Evolutionary conservation across 1,140 invertebrate genomes (phyloP), one percentile per base, ranked within the genome.

Genomic region (Chymomyza costata): DNA sequence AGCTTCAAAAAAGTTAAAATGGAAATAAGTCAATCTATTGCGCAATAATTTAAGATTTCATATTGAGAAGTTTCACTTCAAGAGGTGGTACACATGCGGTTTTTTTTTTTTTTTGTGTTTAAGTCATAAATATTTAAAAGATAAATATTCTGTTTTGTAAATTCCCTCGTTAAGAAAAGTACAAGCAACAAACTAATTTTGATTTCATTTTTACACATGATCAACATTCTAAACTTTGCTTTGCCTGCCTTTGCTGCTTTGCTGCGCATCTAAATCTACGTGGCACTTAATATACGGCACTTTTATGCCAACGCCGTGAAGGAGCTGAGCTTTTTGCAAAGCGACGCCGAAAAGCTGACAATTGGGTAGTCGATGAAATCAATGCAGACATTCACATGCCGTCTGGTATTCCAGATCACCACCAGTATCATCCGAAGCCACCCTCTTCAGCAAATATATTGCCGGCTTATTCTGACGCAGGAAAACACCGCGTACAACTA

Each of bases 251-350:
- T 21, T 31, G 44, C 32, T 50, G 52, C 52, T 44, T 46, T 41
- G 37, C 38, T 48, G 39, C 41, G 25, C 43, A 17, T 18, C n/a
- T 6, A 45, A 45, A 16, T 14, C 38, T 11, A 34, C 28, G 17
- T 28, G 1, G 13, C 19, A 25, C 15, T 15, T 32, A 54, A 17
- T 14, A 31, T 31, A 25, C n/a, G n/a, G n/a, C n/a, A n/a, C n/a
- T n/a, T n/a, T n/a, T n/a, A n/a, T n/a, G n/a, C 15, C 16, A 25
- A 19, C 16, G 38, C 39, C 43, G 21, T 65, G 28, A 59, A 93
- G 93, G 94, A 50, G 94, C 94, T 10, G 92, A 94, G 86, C 88
- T 96, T 68, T 96, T 96, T 87, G 93, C 93, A 13, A 95, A 95
- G 83, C 89, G 94, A 37, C 91, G 93, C 81, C 93, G 93, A 88